A percentile compares a stretch with the other conserved stretches of the same genome.
phyloP scores from a whole-genome alignment of 2,113 vertebrate genomes.

The Xiphophorus couchianus region DNA sequence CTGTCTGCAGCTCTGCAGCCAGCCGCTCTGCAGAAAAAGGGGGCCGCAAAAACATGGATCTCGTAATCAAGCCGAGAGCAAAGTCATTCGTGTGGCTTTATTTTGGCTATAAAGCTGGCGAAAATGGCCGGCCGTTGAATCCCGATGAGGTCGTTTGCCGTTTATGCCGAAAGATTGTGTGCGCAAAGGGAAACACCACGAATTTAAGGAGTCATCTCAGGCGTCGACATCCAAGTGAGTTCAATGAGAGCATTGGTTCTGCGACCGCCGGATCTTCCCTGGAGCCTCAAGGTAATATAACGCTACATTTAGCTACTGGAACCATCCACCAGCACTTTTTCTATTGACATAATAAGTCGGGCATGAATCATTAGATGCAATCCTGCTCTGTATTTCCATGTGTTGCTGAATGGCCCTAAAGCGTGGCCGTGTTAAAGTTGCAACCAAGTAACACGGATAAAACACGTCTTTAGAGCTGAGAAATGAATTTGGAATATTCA shows the following conservation, averaged over 20 bases:
- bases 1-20: background rate
- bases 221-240: conserved; percentile 63
- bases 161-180: conserved; percentile 68
- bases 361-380: too few species aligned
- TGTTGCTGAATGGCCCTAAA: background rate
- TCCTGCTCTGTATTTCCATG: too few species aligned
- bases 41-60: conserved; percentile 57
- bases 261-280: conserved; percentile 33
- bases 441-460: background rate
- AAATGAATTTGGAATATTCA: too few species aligned
- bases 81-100: conserved; percentile 71
- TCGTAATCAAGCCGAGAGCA: conserved; percentile 60
- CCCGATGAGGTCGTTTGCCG: conserved; percentile 60
- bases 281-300: conserved; percentile 54
- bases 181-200: conserved; percentile 70
- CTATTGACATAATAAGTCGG: too few species aligned
- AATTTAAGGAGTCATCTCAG: conserved; percentile 72
- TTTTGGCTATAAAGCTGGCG: conserved; percentile 69
- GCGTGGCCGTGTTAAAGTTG: background rate
- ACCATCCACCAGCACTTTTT: background rate
- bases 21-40: background rate
- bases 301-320: background rate
- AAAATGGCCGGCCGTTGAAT: conserved; percentile 60
- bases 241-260: conserved; percentile 41
- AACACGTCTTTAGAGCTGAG: too few species aligned